Base-by-base conservation (phyloP, 2,888 invertebrate species). In the Criorhina ranunculi region DNA sequence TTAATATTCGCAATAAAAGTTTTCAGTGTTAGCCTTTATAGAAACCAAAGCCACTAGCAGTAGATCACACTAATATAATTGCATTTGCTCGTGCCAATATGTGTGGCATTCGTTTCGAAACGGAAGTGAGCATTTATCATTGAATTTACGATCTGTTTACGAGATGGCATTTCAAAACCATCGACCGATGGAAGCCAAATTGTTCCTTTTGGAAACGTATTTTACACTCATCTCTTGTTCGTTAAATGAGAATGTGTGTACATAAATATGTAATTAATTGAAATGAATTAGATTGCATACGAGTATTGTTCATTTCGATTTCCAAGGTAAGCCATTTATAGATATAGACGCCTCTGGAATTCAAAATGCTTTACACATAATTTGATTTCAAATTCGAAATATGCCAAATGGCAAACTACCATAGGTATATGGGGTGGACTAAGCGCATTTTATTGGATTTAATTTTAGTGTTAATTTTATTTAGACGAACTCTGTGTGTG, bases 141-240 rank as follows among this genome's bases (percentile, higher is more conserved):
- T 11, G 35, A 57, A 57, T 69, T 57, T 46, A 57, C 57, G 44
- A 69, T 57, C 57, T 46, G 57, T 69, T 69, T 55, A 67, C 40
- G 53, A 42, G 55, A 29, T n/a, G 17, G 35, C 15, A 19, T 55
- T 33, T 42, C 9, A 40, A 49, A 64, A 59, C 24, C 46, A 51
- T 53, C 53, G 24, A 19, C 24, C 24, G 66, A 66, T 66, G 51
- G 44, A 19, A 44, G 12, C 44, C 55, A 57, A 69, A 69, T 37
- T 69, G 57, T 49, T 69, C 8, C 12, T 42, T 7, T 24, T 1
- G 4, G 24, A 40, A 12, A 31, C 12, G n/a, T 19, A 40, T 31
- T 17, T 17, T 33, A 35, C 17, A 15, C 7, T 31, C 6, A 17
- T 17, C 17, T 11, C 35, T 6, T 15, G 31, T 59, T 40, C 24